phyloP scores from a whole-genome alignment of 2,113 vertebrate species.

The Tauraco erythrolophus region DNA sequence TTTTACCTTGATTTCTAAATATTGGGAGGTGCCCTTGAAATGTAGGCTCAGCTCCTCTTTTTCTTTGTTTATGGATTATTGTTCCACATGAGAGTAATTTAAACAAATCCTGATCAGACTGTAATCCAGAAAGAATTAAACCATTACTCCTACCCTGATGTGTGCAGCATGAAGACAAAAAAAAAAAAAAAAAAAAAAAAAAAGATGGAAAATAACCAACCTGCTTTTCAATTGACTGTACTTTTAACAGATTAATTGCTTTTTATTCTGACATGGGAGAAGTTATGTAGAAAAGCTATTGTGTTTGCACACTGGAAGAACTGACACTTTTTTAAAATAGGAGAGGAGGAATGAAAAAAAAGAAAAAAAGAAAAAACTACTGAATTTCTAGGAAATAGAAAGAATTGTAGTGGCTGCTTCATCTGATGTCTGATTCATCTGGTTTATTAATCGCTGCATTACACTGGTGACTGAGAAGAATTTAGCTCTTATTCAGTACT shows the following conservation, averaged over 20 bases:
- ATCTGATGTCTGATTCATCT: not conserved
- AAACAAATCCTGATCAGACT: not conserved
- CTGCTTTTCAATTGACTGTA: not conserved
- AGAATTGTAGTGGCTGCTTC: not conserved
- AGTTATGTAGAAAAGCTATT: not conserved
- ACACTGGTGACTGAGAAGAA: not conserved
- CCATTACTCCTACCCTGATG: not conserved
- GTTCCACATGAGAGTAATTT: conserved; percentile 16
- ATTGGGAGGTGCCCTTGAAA: conserved; percentile 9
- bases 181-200: too few relatives aligned
- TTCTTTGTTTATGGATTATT: conserved; percentile 41
- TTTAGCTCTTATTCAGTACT: not conserved
- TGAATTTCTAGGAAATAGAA: not conserved
- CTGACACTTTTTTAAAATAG: not conserved
- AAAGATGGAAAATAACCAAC: not conserved
- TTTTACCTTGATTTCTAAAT: not conserved
- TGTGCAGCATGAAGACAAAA: not conserved
- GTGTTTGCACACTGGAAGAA: not conserved
- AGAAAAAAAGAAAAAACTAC: not conserved
- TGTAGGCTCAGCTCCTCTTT: not conserved
- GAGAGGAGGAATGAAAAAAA: too few relatives aligned
- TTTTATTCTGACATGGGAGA: not conserved
- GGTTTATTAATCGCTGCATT: not conserved
- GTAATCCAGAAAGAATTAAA: conserved; percentile 40
- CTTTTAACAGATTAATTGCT: conserved; percentile 28